These are phyloP conservation scores for Alfaro cultratus DNA, from an alignment of 2,797 vertebrate genomes.

Conservation along the genomic window DNA sequence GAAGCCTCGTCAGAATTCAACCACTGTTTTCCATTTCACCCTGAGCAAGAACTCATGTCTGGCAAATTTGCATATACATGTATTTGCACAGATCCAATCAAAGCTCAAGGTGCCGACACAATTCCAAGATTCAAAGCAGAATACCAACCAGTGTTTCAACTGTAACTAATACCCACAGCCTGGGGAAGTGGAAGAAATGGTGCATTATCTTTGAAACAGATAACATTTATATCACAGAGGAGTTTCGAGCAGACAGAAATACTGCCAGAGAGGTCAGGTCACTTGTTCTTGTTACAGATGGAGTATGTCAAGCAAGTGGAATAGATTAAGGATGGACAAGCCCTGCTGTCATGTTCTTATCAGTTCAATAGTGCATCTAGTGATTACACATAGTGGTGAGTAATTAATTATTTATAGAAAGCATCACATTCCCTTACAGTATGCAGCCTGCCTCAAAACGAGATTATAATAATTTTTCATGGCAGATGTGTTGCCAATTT, in stretches of 20 bases:
- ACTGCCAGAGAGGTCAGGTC: conserved; percentile 60
- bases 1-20: conserved; percentile 73
- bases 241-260: conserved; percentile 55
- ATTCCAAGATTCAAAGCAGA: conserved; percentile 77
- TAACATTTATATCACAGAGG: conserved; percentile 75
- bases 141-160: conserved; percentile 72
- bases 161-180: conserved; percentile 77
- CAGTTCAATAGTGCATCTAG: conserved; percentile 49
- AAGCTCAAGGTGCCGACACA: conserved; percentile 80
- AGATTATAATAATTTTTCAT: conserved; percentile 43
- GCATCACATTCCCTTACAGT: conserved; percentile 19
- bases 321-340: conserved; percentile 56
- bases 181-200: conserved; percentile 55
- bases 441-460: conserved; percentile 20
- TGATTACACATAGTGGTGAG: conserved; percentile 36
- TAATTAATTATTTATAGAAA: conserved; percentile 47
- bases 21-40: conserved; percentile 77
- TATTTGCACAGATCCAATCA: conserved; percentile 84
- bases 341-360: conserved; percentile 40
- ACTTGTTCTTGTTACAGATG: conserved; percentile 58
- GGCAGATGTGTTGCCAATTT: conserved; percentile 46
- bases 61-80: conserved; percentile 84
- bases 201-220: conserved; percentile 71
- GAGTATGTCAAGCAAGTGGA: conserved; percentile 62
- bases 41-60: conserved; percentile 77